Evolutionary conservation across 2,797 vertebrate genomes (phyloP), one percentile per base, ranked within the genome.

Genomic region (Vespertilio murinus): DNA sequence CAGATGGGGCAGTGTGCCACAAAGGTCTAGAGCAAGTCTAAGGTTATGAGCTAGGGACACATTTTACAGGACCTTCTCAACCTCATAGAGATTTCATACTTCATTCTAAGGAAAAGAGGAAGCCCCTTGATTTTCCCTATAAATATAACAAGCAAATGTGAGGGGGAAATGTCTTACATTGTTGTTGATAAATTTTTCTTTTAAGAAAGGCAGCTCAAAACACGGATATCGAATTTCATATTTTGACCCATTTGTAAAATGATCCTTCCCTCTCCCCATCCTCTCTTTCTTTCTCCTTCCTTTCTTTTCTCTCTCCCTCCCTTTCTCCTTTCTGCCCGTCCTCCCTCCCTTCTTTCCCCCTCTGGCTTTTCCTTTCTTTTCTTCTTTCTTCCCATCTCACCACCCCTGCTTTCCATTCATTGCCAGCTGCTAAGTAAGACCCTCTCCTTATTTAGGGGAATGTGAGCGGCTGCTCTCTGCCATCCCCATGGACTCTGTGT

Each of bases 401-500:
- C 8, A 69, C 14, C 4, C 0, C 38, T 78, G 90, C 85, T 42
- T 86, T 73, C 9, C 23, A 67, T 92, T 54, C 1, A 33, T 18
- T 22, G 74, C 2, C 28, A 94, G 78, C 18, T 33, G 45, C 28
- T 91, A 35, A 90, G 28, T 61, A 96, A 97, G 65, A 96, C 77
- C 42, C 4, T 88, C 14, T 23, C 42, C 10, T 3, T 42, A 9
- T 42, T 42, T 42, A 42, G 3, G 90, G 75, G 90, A 87, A 30
- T 3, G 30, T 42, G 90, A 94, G 42, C 0, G 14, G 8, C 22
- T 61, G 20, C 56, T 96, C 30, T 89, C 40, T 82, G 16, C 87
- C 54, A 25, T 93, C 90, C 73, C 64, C 2, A 52, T 81, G 75
- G 30, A 64, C 96, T 92, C 56, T 6, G 81, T 96, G 96, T 98